phyloP scores from a whole-genome alignment of 2,113 vertebrate species.

The Myotis lucifugus region DNA sequence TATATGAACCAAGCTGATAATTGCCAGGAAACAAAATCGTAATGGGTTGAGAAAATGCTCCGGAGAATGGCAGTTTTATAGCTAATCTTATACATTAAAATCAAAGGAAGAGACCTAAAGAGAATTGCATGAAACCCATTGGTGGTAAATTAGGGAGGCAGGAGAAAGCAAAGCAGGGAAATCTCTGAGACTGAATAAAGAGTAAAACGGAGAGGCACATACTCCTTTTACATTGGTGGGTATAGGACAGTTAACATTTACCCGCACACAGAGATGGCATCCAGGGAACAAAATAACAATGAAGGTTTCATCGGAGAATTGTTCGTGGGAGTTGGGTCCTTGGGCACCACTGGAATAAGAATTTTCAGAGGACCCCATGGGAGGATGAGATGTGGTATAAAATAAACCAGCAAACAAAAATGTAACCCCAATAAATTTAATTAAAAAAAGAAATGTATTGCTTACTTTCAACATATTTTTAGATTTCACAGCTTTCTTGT shows the following conservation, averaged over 20 bases:
- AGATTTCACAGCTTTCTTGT: no score
- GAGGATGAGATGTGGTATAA: no score
- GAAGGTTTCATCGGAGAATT: background rate
- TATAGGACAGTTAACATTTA: background rate
- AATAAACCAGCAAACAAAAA: no score
- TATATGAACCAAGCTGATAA: background rate
- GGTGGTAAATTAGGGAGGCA: background rate
- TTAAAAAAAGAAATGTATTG: no score
- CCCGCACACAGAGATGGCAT: background rate
- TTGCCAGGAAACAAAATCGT: background rate
- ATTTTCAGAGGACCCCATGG: no score
- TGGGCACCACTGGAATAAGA: no score
- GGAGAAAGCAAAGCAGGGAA: background rate
- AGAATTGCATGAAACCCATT: background rate
- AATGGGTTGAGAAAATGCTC: background rate
- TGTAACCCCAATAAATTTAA: no score
- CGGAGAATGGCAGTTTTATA: background rate
- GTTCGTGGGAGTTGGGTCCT: no score
- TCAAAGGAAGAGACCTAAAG: background rate
- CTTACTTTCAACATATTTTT: no score
- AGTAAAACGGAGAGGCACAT: background rate
- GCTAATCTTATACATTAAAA: background rate
- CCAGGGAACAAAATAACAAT: background rate
- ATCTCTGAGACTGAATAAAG: background rate
- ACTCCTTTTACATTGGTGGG: no score